Evolutionary conservation across 1,140 invertebrate species (phyloP), one percentile per base, ranked within the genome.

Genomic region (Magallana angulata): DNA sequence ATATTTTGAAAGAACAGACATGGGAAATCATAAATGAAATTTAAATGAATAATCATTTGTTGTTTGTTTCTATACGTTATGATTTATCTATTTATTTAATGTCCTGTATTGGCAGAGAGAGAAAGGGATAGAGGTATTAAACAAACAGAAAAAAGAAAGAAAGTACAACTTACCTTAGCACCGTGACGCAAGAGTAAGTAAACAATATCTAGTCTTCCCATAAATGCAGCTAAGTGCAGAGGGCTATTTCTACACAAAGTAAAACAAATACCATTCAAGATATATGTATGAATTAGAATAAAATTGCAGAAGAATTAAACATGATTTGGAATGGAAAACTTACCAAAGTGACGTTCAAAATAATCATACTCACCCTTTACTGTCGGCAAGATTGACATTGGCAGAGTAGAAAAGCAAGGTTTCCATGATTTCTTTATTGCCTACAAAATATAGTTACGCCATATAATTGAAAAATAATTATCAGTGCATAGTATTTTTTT

Each of bases 221-320:
- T 84, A 88, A 93, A 93, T 12, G 92, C 92, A 18, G 93, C 93
- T 87, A 93, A 87, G 82, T 94, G 93, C 36, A 94, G 81, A 57
- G 92, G 89, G 3, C 92, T 93, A 59, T 94, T 94, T 9, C 93
- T 94, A 87, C 14, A 91, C 89, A 64, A 89, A 58, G 59, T 62
- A 24, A 85, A 8, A 82, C 56, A 7, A 48, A 80, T 24, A 48
- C 3, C 36, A 48, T 48, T 48, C 36, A 48, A 48, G 36, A 48
- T 48, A 24, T 24, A 24, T 24, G 24, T 24, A 48, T 48, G 36
- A 48, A 48, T 48, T 4, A 5, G 36, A 48, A 48, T 48, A 5
- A 48, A 48, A 48, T 48, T 48, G 5, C 36, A 48, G 36, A 48
- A 16, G 14, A 64, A 18, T 64, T 7, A 64, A 18, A 64, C 18